Conservation (phyloP, 2,113 vertebrate genomes). For the Podarcis raffonei region DNA sequence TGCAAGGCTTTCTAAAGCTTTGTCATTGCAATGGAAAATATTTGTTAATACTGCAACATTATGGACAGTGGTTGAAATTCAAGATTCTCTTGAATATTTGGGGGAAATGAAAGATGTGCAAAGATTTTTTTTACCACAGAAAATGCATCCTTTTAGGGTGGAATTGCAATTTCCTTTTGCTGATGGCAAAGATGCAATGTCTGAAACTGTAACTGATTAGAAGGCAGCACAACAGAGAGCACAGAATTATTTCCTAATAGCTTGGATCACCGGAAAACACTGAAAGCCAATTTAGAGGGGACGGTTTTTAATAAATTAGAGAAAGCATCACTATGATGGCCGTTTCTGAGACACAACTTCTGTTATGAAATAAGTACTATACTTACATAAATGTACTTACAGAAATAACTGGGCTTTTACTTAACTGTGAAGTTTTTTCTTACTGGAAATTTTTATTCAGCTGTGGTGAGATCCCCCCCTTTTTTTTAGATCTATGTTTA, state of each 20-base stretch:
- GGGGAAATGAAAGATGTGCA: background rate
- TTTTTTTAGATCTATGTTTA: background rate
- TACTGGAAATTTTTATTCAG: background rate
- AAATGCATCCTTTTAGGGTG: background rate
- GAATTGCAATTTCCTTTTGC: background rate
- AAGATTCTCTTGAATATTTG: background rate
- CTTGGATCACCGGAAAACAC: background rate
- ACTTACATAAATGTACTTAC: background rate
- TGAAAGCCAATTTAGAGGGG: background rate
- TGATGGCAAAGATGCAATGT: background rate
- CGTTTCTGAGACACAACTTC: background rate
- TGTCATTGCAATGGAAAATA: constrained; percentile 52
- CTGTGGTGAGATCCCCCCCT: background rate
- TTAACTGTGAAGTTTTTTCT: background rate
- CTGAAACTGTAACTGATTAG: background rate
- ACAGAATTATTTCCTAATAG: background rate
- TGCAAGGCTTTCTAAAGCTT: constrained; percentile 44
- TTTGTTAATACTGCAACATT: constrained; percentile 34
- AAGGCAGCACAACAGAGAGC: background rate
- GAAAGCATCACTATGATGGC: background rate
- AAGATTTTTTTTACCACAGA: background rate
- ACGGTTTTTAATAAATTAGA: background rate
- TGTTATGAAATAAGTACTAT: background rate
- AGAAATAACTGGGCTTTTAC: too few species aligned
- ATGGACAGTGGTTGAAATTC: background rate